Base-by-base conservation (phyloP, 2,888 invertebrate species). In the Drosophila ustulata region DNA sequence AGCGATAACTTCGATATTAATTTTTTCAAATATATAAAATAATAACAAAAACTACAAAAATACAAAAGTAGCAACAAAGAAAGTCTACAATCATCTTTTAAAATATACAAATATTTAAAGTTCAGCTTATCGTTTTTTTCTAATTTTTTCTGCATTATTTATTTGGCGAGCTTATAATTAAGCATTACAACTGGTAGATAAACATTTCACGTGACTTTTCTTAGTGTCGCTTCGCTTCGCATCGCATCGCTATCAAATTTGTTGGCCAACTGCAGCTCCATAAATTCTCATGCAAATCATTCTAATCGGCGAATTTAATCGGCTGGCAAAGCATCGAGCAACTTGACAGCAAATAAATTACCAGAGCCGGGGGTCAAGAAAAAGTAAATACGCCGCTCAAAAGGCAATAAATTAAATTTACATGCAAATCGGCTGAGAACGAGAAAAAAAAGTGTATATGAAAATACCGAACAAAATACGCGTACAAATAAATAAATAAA, bases 321-420 rank as follows among this genome's bases (percentile, higher is more conserved):
- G 73, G 49, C 50, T 4, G 71, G 59, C 67, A 81, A 79, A 78
- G 18, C 78, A 81, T 75, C 65, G 61, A 50, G 32, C 25, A 63
- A 74, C 67, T 78, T 78, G 82, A 66, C 71, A 71, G 64, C 66
- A 74, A 88, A 88, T 85, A 80, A 83, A 83, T 88, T 72, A 80
- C 69, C 58, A 28, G 58, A 11, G 59, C 57, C 28, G 61, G 64
- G 71, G 63, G 71, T 68, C 76, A 76, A 62, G 74, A 26, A 50
- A 64, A 69, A 51, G 83, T 69, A 78, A 84, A 82, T 78, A 64
- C 63, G 11, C 26, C 26, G 53, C 46, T 43, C 32, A 46, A 65
- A 70, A 58, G 64, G 78, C 85, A 74, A 85, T 88, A 85, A 85
- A 85, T 85, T 88, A 81, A 88, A 81, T 86, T 52, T 81, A 83